These are phyloP conservation scores for Brachionichthys hirsutus DNA, from an alignment of 2,113 vertebrate species.

Conservation along the genomic window DNA sequence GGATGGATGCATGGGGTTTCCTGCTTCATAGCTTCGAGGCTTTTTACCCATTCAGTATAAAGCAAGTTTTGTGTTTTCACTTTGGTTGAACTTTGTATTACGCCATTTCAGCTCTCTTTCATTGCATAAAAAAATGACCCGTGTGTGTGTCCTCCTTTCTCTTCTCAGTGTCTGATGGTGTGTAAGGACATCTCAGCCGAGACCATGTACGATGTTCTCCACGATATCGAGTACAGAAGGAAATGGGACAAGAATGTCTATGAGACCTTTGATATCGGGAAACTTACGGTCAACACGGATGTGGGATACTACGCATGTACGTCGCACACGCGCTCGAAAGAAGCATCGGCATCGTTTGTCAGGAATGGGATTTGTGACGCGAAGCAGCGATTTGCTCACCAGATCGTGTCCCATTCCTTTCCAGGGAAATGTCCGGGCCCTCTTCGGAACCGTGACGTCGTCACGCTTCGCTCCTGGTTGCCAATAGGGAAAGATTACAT, in stretches of 20 bases:
- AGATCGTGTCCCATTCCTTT: conserved; percentile 3
- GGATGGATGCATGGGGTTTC: too few relatives aligned
- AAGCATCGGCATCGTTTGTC: too few relatives aligned
- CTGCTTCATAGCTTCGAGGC: conserved; percentile 23
- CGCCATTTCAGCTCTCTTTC: background rate
- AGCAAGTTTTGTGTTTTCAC: too few relatives aligned
- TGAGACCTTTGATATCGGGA: conserved; percentile 96
- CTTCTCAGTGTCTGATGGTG: conserved; percentile 87
- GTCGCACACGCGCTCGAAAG: conserved; percentile 20
- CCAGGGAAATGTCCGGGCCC: conserved; percentile 94
- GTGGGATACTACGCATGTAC: conserved; percentile 94
- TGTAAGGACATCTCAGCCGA: conserved; percentile 86
- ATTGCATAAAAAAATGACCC: background rate
- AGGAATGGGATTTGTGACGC: background rate
- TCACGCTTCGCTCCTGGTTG: conserved; percentile 95
- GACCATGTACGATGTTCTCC: conserved; percentile 92
- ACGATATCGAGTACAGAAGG: conserved; percentile 90
- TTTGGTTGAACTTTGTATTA: too few relatives aligned
- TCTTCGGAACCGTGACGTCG: conserved; percentile 90
- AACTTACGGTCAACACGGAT: conserved; percentile 90
- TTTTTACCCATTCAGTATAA: too few relatives aligned
- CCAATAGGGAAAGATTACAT: conserved; percentile 92
- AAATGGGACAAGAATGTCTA: conserved; percentile 96
- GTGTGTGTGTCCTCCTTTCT: background rate
- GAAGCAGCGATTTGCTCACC: conserved; percentile 4